Conservation (phyloP, 2,888 invertebrate species). For the Metacarcinus magister region DNA sequence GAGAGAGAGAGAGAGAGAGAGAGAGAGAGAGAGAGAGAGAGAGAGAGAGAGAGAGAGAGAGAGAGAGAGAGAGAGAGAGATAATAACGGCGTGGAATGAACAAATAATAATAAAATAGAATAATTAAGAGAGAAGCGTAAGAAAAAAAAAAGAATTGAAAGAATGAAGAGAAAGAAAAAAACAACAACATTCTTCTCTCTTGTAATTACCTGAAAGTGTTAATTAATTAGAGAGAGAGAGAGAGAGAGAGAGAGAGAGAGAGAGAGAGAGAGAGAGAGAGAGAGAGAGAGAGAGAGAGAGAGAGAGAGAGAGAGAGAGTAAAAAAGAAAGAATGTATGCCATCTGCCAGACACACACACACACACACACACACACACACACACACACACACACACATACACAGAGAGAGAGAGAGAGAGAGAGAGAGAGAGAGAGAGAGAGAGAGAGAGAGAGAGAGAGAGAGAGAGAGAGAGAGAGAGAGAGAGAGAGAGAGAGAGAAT, state of each 20-base stretch:
- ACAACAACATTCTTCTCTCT: too few species aligned
- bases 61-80: too few species aligned
- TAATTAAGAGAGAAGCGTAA: too few species aligned
- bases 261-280: neutral
- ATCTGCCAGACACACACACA: neutral
- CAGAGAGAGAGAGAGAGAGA: neutral
- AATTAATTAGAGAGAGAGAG: neutral
- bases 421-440: slow-evolving; percentile 1
- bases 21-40: neutral
- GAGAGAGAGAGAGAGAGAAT: neutral
- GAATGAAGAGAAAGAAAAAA: too few species aligned
- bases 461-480: neutral
- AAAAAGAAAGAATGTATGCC: neutral
- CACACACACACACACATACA: too few species aligned
- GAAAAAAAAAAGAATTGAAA: too few species aligned
- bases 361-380: neutral
- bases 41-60: slow-evolving; percentile 7
- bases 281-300: neutral
- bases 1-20: neutral
- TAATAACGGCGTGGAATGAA: too few species aligned
- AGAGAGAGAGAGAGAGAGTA: neutral
- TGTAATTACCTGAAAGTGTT: too few species aligned
- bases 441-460: neutral
- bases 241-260: neutral
- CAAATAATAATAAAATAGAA: too few species aligned